These are phyloP conservation scores for Thalassophryne amazonica DNA, from an alignment of 2,797 vertebrate genomes.

Conservation along the genomic window DNA sequence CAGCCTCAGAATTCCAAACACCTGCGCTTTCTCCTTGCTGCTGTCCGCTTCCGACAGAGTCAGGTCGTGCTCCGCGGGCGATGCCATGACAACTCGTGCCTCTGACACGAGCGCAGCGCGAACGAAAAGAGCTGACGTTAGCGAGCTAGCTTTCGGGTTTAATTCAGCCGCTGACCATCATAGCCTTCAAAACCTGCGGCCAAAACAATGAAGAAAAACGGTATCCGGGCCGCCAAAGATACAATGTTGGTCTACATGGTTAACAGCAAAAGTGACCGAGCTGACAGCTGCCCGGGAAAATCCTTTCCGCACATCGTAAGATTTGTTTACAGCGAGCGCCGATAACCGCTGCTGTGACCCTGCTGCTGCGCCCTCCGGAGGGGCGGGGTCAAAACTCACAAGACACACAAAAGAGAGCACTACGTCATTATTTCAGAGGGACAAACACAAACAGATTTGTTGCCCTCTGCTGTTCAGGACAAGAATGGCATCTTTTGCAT, in stretches of 20 bases:
- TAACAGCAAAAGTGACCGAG: neutral
- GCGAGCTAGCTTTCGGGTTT: slow-evolving; percentile 25
- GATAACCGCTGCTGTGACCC: slow-evolving; percentile 9
- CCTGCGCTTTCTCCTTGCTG: slow-evolving; percentile 74
- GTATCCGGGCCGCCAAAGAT: neutral
- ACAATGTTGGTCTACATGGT: slow-evolving; percentile 43
- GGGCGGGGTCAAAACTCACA: slow-evolving; percentile 72
- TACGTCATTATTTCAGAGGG: slow-evolving; percentile 69
- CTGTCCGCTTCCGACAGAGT: slow-evolving; percentile 74
- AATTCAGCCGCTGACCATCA: slow-evolving; percentile 35
- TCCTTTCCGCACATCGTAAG: slow-evolving; percentile 20
- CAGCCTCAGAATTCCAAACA: slow-evolving; percentile 79
- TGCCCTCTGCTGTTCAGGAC: slow-evolving; percentile 63
- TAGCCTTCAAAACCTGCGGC: slow-evolving; percentile 20
- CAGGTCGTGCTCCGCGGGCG: slow-evolving; percentile 80
- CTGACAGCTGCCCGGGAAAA: neutral
- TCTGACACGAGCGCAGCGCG: neutral
- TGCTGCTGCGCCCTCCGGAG: slow-evolving; percentile 55
- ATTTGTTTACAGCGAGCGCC: slow-evolving; percentile 71
- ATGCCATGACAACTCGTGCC: slow-evolving; percentile 73
- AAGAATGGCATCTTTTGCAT: no score
- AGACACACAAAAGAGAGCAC: slow-evolving; percentile 69
- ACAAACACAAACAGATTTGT: neutral
- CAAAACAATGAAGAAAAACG: slow-evolving; percentile 13
- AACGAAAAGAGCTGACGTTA: neutral